These are phyloP conservation scores for Mizuhopecten yessoensis DNA, from an alignment of 1,140 invertebrate genomes.

Conservation along the genomic window DNA sequence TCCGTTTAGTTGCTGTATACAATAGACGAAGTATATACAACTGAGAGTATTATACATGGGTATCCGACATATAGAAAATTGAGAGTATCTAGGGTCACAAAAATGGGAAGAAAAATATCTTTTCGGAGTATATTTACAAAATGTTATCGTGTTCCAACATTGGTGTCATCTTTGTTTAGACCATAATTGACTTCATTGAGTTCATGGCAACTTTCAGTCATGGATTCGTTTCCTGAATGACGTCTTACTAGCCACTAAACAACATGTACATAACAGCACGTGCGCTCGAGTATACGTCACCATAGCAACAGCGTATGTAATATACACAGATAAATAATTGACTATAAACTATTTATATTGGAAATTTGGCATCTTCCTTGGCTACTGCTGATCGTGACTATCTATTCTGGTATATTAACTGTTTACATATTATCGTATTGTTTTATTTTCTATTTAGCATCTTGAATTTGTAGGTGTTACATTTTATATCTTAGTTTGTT, in stretches of 20 bases:
- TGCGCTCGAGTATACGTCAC: background rate
- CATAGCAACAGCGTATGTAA: background rate
- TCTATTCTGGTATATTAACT: too few relatives aligned
- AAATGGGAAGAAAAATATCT: too few relatives aligned
- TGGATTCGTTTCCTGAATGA: background rate
- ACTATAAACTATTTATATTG: background rate
- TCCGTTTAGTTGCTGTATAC: too few relatives aligned
- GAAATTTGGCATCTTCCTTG: background rate
- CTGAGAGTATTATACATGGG: too few relatives aligned
- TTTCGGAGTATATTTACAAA: background rate
- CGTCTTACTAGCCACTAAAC: background rate
- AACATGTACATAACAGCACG: background rate
- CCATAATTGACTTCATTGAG: background rate
- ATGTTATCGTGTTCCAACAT: background rate
- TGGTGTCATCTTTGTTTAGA: background rate
- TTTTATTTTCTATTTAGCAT: too few relatives aligned
- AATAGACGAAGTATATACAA: too few relatives aligned
- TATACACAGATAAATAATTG: background rate
- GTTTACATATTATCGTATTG: too few relatives aligned
- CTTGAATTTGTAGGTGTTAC: too few relatives aligned
- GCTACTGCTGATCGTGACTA: too few relatives aligned
- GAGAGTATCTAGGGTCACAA: too few relatives aligned
- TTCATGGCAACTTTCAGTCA: background rate
- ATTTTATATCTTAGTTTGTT: too few relatives aligned
- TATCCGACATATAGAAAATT: too few relatives aligned